Conservation (phyloP, 2,797 vertebrate species). For the Hipposideros larvatus region DNA sequence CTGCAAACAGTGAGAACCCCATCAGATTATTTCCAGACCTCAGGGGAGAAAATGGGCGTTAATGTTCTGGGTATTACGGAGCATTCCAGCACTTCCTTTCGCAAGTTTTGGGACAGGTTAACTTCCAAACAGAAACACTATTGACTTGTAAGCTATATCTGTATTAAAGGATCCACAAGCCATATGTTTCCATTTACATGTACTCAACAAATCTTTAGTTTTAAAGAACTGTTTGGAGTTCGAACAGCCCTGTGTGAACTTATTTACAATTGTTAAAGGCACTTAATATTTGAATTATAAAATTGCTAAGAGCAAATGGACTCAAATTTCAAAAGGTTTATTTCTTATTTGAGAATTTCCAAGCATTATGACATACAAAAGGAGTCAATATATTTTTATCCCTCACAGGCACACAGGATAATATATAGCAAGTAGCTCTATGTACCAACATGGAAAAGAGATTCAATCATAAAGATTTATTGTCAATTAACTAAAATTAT, state of each 20-base stretch:
- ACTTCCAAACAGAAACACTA: neutral
- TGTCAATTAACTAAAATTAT: slow-evolving; percentile 56
- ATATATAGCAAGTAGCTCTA: slow-evolving; percentile 15
- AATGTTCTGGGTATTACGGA: neutral
- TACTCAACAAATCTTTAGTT: neutral
- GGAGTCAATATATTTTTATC: neutral
- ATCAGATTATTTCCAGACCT: neutral
- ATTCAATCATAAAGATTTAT: slow-evolving; percentile 47
- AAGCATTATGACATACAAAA: neutral
- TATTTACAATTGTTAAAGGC: neutral
- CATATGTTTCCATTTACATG: neutral
- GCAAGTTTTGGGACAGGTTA: neutral
- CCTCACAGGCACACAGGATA: neutral
- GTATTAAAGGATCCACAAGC: neutral
- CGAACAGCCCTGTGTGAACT: neutral
- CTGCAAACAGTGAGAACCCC: slow-evolving; percentile 85
- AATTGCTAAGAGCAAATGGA: neutral
- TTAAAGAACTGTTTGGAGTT: slow-evolving; percentile 37
- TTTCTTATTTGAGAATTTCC: slow-evolving; percentile 25
- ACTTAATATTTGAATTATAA: slow-evolving; percentile 23
- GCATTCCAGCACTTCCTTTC: neutral
- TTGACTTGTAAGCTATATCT: neutral
- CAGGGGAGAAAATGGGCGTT: neutral
- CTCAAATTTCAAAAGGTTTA: slow-evolving; percentile 17
- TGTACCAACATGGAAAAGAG: neutral